Percentiles rank a stretch among this genome's conserved stretches.
These are phyloP conservation scores for Sialia sialis DNA, from an alignment of 2,113 vertebrate genomes.

Conservation along the genomic window DNA sequence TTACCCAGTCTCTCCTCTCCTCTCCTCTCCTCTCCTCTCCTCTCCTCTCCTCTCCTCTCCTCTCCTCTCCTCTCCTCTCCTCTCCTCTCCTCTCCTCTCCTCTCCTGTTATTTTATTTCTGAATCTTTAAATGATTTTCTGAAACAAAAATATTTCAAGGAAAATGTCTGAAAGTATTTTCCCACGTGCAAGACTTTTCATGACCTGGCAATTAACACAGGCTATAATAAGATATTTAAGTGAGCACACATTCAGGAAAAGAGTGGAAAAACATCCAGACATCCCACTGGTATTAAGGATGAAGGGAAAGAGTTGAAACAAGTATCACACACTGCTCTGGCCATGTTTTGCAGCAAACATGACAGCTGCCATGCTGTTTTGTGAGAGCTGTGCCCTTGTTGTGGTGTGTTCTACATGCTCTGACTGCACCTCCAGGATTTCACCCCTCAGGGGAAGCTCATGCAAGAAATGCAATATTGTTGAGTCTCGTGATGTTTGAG, in stretches of 20 bases:
- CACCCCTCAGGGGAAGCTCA: neutral
- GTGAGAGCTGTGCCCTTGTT: neutral
- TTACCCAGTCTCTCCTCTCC: neutral
- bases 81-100: neutral
- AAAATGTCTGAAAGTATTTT: neutral
- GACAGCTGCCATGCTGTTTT: constrained; percentile 8
- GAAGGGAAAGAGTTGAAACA: neutral
- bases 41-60: neutral
- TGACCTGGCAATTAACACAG: neutral
- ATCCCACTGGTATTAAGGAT: neutral
- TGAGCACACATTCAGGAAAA: neutral
- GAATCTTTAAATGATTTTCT: neutral
- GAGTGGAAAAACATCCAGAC: neutral
- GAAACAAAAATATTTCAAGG: neutral
- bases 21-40: neutral
- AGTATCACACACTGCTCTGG: accelerated
- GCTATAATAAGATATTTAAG: neutral
- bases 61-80: neutral
- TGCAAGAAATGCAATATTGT: neutral
- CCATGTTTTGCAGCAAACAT: neutral
- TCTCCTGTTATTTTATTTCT: neutral
- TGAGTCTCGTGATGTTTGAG: neutral
- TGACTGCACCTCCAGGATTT: neutral
- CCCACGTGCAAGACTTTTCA: neutral
- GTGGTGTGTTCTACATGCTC: neutral